Base-by-base conservation (phyloP, 2,888 invertebrate genomes). In the Bellardia bayeri region DNA sequence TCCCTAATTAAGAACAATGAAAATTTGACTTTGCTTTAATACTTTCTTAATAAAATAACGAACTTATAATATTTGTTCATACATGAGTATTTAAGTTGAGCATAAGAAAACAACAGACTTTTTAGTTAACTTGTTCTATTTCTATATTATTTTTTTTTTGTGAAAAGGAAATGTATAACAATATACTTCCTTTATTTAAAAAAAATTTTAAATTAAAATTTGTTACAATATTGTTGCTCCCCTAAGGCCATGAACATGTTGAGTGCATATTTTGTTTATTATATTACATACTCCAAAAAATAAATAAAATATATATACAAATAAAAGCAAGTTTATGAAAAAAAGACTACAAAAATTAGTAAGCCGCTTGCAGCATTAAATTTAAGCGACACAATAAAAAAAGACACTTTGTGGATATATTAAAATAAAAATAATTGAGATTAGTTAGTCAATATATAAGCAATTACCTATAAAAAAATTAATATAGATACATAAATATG, bases 181-280 rank as follows among this genome's bases (percentile, higher is more conserved):
- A 80, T 75, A 63, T 16, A 64, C 13, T 54, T 75, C 58, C 63
- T 75, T 72, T 84, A 71, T 82, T 82, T 78, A 75, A 81, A 85
- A 82, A 78, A 51, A 78, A 72, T 68, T 81, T 82, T 82, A 76
- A 85, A 78, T 85, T 76, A 75, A 56, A 75, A 71, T 71, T 51
- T 81, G 69, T 78, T 58, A 79, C 78, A 69, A 80, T 64, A 66
- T 74, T 79, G 75, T 66, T 81, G n/a, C 9, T 56, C 11, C 69
- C 76, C 69, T 64, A 13, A 14, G 54, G 85, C 64, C 33, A 72
- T 64, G 40, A 63, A 54, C 72, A 58, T 56, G 40, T 63, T 66
- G 3, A 61, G 58, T 40, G 11, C 14, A 61, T 23, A 23, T 40
- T 51, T 37, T 51, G 7, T 37, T 51, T 64, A 6, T 51, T 33